Percentiles rank a stretch among this genome's conserved stretches.
Conservation (phyloP, 2,888 invertebrate genomes). For the Temnothorax rugatulus region DNA sequence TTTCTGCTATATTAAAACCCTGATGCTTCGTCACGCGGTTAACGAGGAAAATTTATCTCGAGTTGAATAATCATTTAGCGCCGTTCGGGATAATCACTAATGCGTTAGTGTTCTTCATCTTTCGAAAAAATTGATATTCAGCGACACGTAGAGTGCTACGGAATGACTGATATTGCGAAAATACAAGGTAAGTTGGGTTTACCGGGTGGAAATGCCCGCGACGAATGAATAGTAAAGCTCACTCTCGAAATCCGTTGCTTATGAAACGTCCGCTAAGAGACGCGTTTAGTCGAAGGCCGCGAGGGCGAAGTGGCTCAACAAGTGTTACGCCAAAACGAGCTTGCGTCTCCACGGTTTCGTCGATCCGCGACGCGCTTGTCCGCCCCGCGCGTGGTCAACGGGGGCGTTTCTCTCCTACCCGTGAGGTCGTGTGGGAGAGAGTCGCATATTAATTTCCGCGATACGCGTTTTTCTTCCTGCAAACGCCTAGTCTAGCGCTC, state of each 20-base stretch:
- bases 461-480: background rate
- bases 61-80: background rate
- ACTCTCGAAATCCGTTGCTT: conserved; percentile 57
- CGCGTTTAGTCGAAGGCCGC: conserved; percentile 51
- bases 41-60: background rate
- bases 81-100: background rate
- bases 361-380: conserved; percentile 70
- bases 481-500: background rate
- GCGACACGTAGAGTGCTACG: background rate
- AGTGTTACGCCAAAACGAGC: conserved; percentile 78
- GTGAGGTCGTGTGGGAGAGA: background rate
- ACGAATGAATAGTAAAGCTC: background rate
- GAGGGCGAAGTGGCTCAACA: conserved; percentile 78
- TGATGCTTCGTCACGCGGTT: background rate
- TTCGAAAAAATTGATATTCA: background rate
- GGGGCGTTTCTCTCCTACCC: conserved; percentile 65
- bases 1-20: too few species aligned
- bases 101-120: background rate
- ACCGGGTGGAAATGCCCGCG: background rate
- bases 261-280: conserved; percentile 70
- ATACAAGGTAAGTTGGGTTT: background rate
- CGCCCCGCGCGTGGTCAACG: conserved; percentile 67
- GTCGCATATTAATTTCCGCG: conserved; percentile 22
- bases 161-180: background rate
- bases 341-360: conserved; percentile 73